Base-by-base conservation (phyloP, 2,888 invertebrate genomes). In the Hofmannophila pseudospretella region DNA sequence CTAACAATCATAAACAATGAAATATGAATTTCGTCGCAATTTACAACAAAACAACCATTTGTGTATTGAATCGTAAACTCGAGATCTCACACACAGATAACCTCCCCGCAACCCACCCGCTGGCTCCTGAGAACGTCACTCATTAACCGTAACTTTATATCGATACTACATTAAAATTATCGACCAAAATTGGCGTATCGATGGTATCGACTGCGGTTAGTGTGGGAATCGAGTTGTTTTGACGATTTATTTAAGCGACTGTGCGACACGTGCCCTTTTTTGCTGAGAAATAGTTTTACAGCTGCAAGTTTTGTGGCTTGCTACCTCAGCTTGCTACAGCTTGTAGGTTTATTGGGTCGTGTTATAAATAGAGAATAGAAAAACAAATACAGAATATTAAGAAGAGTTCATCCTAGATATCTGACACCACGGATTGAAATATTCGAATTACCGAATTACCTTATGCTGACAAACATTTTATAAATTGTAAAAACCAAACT, bases 31-130 rank as follows among this genome's bases (percentile, higher is more conserved):
- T 14, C 30, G 14, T 38, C 26, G 19, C 25, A 22, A 34, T 41
- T 39, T n/a, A 44, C 43, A 47, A n/a, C n/a, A n/a, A n/a, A n/a
- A n/a, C 16, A 35, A 43, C 44, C 34, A 41, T 49, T 55, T 49
- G 56, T 56, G 58, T 48, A 69, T 67, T 64, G 66, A 64, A 61
- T 69, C 60, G 60, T 66, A 66, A 72, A 69, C 62, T 61, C 52
- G 49, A 67, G 84, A 85, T 85, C 79, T 85, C 85, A 75, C 85
- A 85, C 72, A 73, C 52, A 70, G 85, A 85, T 85, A 82, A 34
- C 48, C 50, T 41, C 60, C 72, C 52, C 74, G 78, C 76, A 71
- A 66, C 54, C 50, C 56, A 63, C 79, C 82, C 63, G 77, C 64
- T 62, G 73, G 47, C 63, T 71, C 68, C 69, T 78, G 82, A 77